phyloP scores from a whole-genome alignment of 2,797 vertebrate genomes.

The Anisognathus igniventris region DNA sequence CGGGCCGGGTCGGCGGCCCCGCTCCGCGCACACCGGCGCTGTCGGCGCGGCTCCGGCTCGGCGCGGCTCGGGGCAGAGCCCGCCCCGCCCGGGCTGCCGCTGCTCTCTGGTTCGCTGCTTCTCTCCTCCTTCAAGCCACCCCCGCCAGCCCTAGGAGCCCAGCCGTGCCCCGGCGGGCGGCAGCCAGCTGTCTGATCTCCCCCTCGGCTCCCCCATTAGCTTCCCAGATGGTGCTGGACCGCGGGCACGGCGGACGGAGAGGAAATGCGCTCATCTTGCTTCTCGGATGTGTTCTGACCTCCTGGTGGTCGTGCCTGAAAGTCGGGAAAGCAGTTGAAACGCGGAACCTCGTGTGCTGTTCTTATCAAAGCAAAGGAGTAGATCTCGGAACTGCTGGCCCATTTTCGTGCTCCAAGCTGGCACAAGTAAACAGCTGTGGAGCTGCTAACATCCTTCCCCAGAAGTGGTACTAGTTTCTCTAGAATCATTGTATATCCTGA shows the following conservation, averaged over 20 bases:
- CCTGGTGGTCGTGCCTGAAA: constrained; percentile 26
- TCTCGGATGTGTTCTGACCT: constrained; percentile 21
- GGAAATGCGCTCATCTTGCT: constrained; percentile 26
- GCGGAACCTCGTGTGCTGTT: not conserved
- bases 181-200: rapidly evolving
- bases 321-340: not conserved
- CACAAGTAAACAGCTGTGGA: not conserved
- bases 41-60: not conserved
- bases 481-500: not conserved
- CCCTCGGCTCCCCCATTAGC: not conserved
- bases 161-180: not conserved
- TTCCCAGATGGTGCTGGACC: not conserved
- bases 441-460: not conserved
- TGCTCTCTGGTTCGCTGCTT: not conserved
- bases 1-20: not conserved
- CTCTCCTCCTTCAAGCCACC: not conserved
- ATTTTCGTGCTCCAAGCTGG: not conserved
- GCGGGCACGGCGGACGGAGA: not conserved
- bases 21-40: not conserved
- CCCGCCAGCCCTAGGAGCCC: not conserved
- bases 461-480: not conserved
- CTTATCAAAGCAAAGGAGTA: not conserved
- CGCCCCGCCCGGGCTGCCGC: not conserved
- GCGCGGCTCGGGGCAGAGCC: not conserved
- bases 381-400: not conserved